Conservation (phyloP, 2,888 invertebrate species). For the Drosophila borborema region DNA sequence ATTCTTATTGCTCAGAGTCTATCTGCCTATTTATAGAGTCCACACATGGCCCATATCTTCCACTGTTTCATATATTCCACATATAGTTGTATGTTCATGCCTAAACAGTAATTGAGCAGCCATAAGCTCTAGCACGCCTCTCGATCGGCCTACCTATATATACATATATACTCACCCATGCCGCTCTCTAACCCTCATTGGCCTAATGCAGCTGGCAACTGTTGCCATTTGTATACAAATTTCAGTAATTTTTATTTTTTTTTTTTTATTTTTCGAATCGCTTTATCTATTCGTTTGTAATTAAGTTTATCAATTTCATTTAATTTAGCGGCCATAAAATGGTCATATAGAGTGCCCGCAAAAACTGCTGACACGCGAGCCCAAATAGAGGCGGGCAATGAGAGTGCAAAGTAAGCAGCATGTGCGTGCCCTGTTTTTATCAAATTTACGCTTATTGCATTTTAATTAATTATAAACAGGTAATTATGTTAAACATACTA, state of each 20-base stretch:
- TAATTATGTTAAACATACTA: constrained; percentile 79
- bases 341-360: constrained; percentile 28
- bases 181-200: not conserved
- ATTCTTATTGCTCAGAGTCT: too few species aligned
- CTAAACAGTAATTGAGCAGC: too few species aligned
- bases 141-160: not conserved
- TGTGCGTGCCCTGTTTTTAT: constrained; percentile 69
- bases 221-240: not conserved
- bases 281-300: constrained; percentile 62
- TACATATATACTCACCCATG: not conserved
- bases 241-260: not conserved
- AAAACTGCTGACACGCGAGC: constrained; percentile 54
- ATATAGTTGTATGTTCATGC: too few species aligned
- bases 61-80: too few species aligned
- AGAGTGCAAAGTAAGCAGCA: constrained; percentile 64
- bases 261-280: not conserved
- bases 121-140: too few species aligned
- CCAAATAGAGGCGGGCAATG: constrained; percentile 9
- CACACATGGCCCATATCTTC: too few species aligned
- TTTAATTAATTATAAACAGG: constrained; percentile 82
- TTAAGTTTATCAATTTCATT: constrained; percentile 69
- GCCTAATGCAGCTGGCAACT: not conserved
- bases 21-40: too few species aligned
- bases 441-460: constrained; percentile 82
- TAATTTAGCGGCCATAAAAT: constrained; percentile 39